Conservation (phyloP, 1,140 invertebrate genomes). For the Carcinoscorpius rotundicauda region DNA sequence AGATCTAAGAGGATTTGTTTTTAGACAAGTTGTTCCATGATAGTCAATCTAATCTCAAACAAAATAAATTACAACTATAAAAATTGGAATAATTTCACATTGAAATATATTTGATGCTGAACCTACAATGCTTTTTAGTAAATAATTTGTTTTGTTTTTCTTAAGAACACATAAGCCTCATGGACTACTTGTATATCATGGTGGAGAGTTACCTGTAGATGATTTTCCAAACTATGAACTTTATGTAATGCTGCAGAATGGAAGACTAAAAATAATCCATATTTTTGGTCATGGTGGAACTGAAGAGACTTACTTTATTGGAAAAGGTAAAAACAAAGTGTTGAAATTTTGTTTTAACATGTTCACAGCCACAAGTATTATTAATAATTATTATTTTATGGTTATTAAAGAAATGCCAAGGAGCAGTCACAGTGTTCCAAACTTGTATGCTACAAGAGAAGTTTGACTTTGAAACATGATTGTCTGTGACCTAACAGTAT, state of each 20-base stretch:
- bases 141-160: conserved; percentile 5
- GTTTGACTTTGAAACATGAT: too few relatives aligned
- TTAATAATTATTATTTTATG: too few relatives aligned
- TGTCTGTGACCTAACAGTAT: too few relatives aligned
- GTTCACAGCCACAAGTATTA: conserved; percentile 19
- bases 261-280: conserved; percentile 76
- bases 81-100: too few relatives aligned
- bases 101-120: too few relatives aligned
- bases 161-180: conserved; percentile 74
- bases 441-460: too few relatives aligned
- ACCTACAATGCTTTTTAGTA: background rate
- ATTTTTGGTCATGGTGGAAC: conserved; percentile 73
- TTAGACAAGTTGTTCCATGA: too few relatives aligned
- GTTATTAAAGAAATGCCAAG: too few relatives aligned
- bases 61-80: too few relatives aligned
- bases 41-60: too few relatives aligned
- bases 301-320: conserved; percentile 55
- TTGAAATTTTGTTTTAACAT: conserved; percentile 18
- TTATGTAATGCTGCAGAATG: conserved; percentile 78
- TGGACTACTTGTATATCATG: conserved; percentile 68
- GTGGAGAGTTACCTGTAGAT: conserved; percentile 53
- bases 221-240: conserved; percentile 60
- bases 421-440: too few relatives aligned
- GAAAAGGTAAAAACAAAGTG: conserved; percentile 44
- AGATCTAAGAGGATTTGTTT: too few relatives aligned